These are phyloP conservation scores for Odobenus rosmarus DNA, from an alignment of 2,113 vertebrate species.

Conservation along the genomic window DNA sequence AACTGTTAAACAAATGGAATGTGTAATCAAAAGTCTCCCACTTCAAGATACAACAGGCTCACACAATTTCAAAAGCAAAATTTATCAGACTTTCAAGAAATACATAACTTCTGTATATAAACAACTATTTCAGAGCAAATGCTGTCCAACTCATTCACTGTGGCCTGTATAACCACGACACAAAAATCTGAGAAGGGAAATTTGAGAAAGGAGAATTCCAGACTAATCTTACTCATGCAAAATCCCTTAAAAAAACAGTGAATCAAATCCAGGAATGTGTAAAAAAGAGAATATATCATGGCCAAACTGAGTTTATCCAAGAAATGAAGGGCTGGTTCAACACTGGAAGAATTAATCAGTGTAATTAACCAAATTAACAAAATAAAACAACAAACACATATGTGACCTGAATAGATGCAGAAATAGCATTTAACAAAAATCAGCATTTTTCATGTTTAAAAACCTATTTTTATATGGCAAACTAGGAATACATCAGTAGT, in stretches of 20 bases:
- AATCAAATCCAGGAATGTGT: neutral
- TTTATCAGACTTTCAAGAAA: constrained; percentile 40
- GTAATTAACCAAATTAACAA: constrained; percentile 40
- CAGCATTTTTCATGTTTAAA: neutral
- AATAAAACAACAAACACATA: constrained; percentile 19
- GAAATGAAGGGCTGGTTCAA: constrained; percentile 29
- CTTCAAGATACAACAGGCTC: neutral
- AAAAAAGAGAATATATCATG: neutral
- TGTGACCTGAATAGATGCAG: neutral
- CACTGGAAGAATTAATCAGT: neutral
- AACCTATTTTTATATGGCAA: neutral
- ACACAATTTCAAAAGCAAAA: constrained; percentile 34
- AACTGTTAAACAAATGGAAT: neutral
- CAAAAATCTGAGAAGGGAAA: constrained; percentile 36
- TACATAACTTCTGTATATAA: neutral
- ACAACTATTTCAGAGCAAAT: neutral
- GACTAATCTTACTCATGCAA: constrained; percentile 30
- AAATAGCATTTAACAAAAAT: constrained; percentile 46
- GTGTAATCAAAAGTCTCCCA: neutral
- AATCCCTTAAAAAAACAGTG: neutral
- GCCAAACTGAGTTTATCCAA: constrained; percentile 24
- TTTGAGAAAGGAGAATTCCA: constrained; percentile 26
- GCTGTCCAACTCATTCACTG: neutral
- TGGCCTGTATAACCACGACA: neutral
- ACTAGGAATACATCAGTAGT: neutral